Conservation (phyloP, 2,113 vertebrate genomes). For the Apistogramma diplotaenia region DNA sequence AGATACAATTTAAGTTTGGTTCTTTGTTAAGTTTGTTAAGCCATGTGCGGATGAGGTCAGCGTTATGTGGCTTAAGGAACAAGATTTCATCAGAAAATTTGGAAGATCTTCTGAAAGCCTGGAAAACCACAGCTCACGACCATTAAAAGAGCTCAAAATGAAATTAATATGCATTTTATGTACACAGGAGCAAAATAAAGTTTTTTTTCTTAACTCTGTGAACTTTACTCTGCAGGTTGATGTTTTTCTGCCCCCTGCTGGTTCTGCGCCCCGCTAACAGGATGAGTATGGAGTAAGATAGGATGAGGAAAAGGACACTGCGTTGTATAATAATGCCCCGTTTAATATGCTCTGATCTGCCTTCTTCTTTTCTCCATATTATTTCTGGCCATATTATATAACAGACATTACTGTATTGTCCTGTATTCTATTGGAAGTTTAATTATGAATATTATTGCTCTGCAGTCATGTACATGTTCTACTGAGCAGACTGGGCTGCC, state of each 20-base stretch:
- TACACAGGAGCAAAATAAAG: no score
- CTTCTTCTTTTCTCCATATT: neutral
- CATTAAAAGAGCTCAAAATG: neutral
- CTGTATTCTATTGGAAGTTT: neutral
- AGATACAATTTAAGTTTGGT: no score
- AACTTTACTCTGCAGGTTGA: neutral
- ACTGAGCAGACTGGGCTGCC: neutral
- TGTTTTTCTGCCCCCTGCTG: conserved; percentile 1
- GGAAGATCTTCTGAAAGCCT: no score
- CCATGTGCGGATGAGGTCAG: no score
- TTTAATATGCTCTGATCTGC: neutral
- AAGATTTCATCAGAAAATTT: no score
- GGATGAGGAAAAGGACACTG: fast-evolving
- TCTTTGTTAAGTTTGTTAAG: no score
- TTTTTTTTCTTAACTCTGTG: no score
- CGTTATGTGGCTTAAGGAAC: no score
- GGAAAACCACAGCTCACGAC: no score
- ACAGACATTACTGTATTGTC: neutral
- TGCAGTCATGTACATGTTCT: neutral
- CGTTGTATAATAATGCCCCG: neutral
- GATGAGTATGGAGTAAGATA: no score
- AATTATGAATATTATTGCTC: neutral
- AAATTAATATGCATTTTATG: neutral
- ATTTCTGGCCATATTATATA: neutral
- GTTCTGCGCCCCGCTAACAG: neutral